Evolutionary conservation across 1,140 invertebrate species (phyloP), one percentile per base, ranked within the genome.

Genomic region (Lepidurus packardi): DNA sequence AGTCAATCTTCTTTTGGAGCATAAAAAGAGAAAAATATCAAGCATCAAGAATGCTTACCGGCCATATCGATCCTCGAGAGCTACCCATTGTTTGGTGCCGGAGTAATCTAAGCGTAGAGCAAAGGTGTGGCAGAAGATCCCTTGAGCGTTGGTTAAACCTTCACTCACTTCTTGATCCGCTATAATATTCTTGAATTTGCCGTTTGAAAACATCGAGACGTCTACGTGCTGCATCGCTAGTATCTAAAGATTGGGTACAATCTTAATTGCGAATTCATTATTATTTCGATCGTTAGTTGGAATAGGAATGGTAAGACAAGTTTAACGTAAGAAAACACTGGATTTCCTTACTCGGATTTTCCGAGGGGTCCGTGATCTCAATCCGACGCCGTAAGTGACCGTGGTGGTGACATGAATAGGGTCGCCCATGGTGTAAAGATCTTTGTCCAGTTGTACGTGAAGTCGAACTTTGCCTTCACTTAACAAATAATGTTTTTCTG

Each of bases 191-290:
- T 99, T 99, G 86, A 99, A 99, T 86, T 98, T 98, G 0, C 97
- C 97, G 81, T 97, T 98, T 77, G 95, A 97, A 86, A 99, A 99
- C 90, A 99, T 96, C 85, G 97, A 98, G 0, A 99, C 98, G 84
- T 99, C 97, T 6, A 98, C 97, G 85, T 97, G 94, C 86, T 99
- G 97, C 6, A 97, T 91, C 73, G 98, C 91, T 80, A 93, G 89
- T 16, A 92, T 89, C 94, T 94, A 84, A 0, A 84, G 44, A 65
- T n/a, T 21, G 5, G 21, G 8, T 65, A 65, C 16, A 11, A n/a
- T n/a, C n/a, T n/a, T n/a, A n/a, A n/a, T n/a, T n/a, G n/a, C n/a
- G n/a, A n/a, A n/a, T n/a, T n/a, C n/a, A n/a, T n/a, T n/a, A n/a
- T n/a, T n/a, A n/a, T n/a, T n/a, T 3, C 34, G 2, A 4, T 34